These are phyloP conservation scores for Tenthredo mesomela DNA, from an alignment of 2,888 invertebrate species.

Conservation along the genomic window DNA sequence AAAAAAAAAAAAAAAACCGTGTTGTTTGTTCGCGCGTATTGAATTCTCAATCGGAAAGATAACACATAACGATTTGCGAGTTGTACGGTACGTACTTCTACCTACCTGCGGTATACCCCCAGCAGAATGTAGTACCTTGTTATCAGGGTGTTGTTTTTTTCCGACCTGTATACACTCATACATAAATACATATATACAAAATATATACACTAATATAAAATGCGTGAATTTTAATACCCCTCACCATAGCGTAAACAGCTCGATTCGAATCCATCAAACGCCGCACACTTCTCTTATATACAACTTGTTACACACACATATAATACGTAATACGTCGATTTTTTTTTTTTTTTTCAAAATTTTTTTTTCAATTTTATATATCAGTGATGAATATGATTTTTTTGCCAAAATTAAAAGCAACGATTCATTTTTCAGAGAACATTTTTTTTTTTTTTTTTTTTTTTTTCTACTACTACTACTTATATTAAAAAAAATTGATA, in stretches of 20 bases:
- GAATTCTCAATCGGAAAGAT: conserved; percentile 34
- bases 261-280: conserved; percentile 6
- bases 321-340: neutral
- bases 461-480: too few relatives aligned
- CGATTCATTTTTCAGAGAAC: too few relatives aligned
- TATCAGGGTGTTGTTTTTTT: conserved; percentile 48
- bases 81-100: neutral
- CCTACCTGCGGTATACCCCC: neutral
- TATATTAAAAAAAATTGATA: too few relatives aligned
- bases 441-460: too few relatives aligned
- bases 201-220: neutral
- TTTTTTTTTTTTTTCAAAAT: neutral
- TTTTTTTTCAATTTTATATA: neutral
- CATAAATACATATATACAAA: neutral
- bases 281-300: neutral
- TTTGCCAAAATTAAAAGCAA: too few relatives aligned
- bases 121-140: neutral
- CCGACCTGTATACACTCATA: neutral
- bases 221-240: conserved; percentile 21
- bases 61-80: neutral
- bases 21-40: neutral
- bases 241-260: conserved; percentile 13
- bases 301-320: neutral
- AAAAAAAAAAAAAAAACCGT: neutral
- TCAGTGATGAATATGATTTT: neutral